Evolutionary conservation across 2,113 vertebrate genomes (phyloP), one percentile per base, ranked within the genome.

Genomic region (Hylia prasina): DNA sequence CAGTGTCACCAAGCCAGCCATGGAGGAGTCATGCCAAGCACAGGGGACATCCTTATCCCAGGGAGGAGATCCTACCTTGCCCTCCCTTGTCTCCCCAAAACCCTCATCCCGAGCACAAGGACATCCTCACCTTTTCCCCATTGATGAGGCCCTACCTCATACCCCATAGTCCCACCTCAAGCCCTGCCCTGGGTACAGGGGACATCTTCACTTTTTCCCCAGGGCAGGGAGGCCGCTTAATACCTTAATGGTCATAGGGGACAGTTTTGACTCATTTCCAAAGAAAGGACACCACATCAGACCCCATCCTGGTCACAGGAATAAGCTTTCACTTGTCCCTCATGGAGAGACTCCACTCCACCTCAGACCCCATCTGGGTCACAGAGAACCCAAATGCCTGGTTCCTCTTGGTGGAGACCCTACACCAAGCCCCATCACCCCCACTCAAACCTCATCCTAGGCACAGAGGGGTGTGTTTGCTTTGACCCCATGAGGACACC

Each of bases 91-190:
- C 22, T 69, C 31, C 81, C 11, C 19, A 39, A n/a, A 60, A 31
- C 3, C 11, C 23, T 37, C 13, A 2, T 22, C 44, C 57, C 23
- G 7, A 45, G 60, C 51, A 39, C 17, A 53, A 15, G 27, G 23
- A 60, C 58, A 56, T 15, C 63, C 14, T 66, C 31, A 28, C 16
- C 24, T 54, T 25, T 37, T 56, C n/a, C 42, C 33, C 30, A 9
- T 7, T 2, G 18, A 6, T 2, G 7, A 70, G 37, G 85, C 39
- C 3, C 19, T 40, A 30, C 20, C 7, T 50, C 37, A 61, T 30
- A 70, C 16, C 27, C 39, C 60, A 47, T 1, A 0, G 0, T 39
- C 25, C 30, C 48, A 42, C 37, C 45, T 48, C 0, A 0, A 87
- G 37, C 75, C 33, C 44, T 42, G 2, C 65, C 58, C 42, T 40